A percentile compares a stretch with the other conserved stretches of the same genome.
phyloP scores from a whole-genome alignment of 2,113 vertebrate genomes.

The Chaenocephalus aceratus region DNA sequence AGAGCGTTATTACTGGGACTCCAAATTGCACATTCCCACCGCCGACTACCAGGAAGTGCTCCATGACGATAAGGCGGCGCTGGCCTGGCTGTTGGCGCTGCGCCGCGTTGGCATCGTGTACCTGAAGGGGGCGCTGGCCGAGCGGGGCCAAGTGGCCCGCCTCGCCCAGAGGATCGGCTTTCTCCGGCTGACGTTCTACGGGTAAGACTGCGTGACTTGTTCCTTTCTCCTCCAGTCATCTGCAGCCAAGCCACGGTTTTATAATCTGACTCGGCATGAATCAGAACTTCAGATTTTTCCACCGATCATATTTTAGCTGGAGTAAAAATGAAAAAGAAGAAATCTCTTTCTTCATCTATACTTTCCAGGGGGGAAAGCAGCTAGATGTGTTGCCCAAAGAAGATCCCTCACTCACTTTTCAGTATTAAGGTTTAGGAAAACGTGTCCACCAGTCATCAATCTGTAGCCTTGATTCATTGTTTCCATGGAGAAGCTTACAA shows the following conservation, averaged over 20 bases:
- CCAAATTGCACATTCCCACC: constrained; percentile 86
- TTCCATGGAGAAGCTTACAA: constrained; percentile 25
- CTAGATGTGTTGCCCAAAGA: constrained; percentile 15
- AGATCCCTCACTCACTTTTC: neutral
- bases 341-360: constrained; percentile 1
- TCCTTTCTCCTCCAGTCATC: constrained; percentile 11
- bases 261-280: constrained; percentile 34
- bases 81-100: constrained; percentile 89
- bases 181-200: constrained; percentile 93
- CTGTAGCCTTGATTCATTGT: constrained; percentile 36
- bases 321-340: constrained; percentile 18
- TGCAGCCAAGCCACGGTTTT: constrained; percentile 49
- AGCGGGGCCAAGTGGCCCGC: constrained; percentile 87
- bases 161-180: constrained; percentile 92
- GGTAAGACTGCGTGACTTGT: constrained; percentile 81
- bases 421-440: constrained; percentile 29
- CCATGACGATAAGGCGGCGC: constrained; percentile 83
- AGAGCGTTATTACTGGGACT: constrained; percentile 90
- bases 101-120: constrained; percentile 89
- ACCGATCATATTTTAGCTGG: constrained; percentile 36
- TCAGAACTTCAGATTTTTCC: constrained; percentile 38
- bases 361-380: constrained; percentile 15
- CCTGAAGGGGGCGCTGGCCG: constrained; percentile 87
- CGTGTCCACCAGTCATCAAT: constrained; percentile 9
- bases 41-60: constrained; percentile 89